Base-by-base conservation (phyloP, 2,888 invertebrate species). In the Hetaerina titia region DNA sequence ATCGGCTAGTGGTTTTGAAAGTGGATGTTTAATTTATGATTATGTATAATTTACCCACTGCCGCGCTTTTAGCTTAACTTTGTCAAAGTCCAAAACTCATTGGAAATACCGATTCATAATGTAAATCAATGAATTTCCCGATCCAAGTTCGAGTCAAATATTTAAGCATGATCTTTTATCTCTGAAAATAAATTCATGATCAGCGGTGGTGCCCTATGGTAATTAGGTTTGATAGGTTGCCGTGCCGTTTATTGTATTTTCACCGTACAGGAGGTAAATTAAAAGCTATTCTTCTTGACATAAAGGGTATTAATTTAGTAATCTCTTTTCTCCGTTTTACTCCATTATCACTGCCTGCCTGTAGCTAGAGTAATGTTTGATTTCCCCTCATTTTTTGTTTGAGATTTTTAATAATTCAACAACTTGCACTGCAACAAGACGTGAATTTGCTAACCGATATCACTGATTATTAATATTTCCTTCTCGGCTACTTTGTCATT, bases 1-100 rank as follows among this genome's bases (percentile, higher is more conserved):
- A 81, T 81, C 81, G 31, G 11, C 81, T 25, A 31, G 81, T 81
- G 81, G 81, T 81, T 81, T 81, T 19, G 31, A 81, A 81, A 81
- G 81, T 31, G 13, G 81, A 81, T 81, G 25, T 13, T 81, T 81
- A 31, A 81, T 81, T 81, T 81, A 81, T 81, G 31, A 22, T 31
- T 13, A 15, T 81, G 25, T 31, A 31, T 81, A 81, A 81, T 81
- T 9, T 13, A 81, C 15, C 81, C 4, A 31, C 13, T 81, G 7
- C 81, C 7, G 81, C 81, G 81, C 11, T 81, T 81, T 31, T 31
- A 11, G 81, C 31, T 25, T 81, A 81, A 81, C 81, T 31, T 25
- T 25, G 25, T 81, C 13, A 31, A 31, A 81, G 81, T 81, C 25
- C 31, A 11, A 4, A 22, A 81, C 31, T 31, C 81, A 81, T 31